Base-by-base conservation (phyloP, 2,113 vertebrate genomes). In the Ramphastos sulfuratus region DNA sequence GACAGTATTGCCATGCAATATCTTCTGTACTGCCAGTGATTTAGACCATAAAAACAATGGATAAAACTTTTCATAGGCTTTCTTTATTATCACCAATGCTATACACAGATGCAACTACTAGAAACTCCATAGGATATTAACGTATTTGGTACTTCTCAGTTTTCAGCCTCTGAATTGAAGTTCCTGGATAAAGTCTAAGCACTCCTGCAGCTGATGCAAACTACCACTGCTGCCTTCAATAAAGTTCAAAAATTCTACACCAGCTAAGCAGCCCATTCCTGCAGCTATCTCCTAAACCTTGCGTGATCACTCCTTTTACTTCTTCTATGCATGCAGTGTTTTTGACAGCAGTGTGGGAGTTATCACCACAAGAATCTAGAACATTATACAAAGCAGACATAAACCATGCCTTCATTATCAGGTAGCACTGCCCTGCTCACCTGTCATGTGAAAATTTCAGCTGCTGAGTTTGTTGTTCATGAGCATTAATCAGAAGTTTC, bases 381-480 rank as follows among this genome's bases (percentile, higher is more conserved):
- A 12, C 27, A 18, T 21, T 21, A 12, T 6, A 27, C 30, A 37
- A 28, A 55, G 46, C 78, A 85, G 30, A 59, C 37, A 25, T 9
- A 77, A 67, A 19, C 13, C 60, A 78, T 66, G 18, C 7, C 21
- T 23, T 69, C 12, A 1, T 24, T 42, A n/a, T 4, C 28, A 33
- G 35, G 69, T 6, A 82, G 44, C 8, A 5, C 7, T 56, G 52
- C n/a, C 28, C n/a, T 27, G 74, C 97, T 94, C 87, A 99, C 99
- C 99, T 98, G 87, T 99, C 99, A 4, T 99, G 99, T 31, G 99
- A 98, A 64, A 99, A 97, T 81, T 99, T 99, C 42, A 99, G 98
- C 95, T 99, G 99, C 93, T 98, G 93, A 4, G 98, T 99, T 95
- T 99, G 99, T 92, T 99, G 99, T 85, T 99, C 99, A 3, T 99